These are phyloP conservation scores for Drosophila histrio DNA, from an alignment of 2,888 invertebrate species.

Conservation along the genomic window DNA sequence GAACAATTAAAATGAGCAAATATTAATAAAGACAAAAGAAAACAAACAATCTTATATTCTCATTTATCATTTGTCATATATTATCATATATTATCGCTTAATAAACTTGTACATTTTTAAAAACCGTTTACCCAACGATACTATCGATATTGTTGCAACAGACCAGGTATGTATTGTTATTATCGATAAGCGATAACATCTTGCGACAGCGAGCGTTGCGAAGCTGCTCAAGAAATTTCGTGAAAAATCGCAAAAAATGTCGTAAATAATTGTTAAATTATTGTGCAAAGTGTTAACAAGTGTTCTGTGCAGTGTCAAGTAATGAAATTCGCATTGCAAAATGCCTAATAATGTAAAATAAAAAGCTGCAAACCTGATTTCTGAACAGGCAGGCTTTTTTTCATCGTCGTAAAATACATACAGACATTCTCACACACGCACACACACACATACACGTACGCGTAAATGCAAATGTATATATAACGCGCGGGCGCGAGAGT, in stretches of 20 bases:
- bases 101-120: no score
- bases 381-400: constrained; percentile 73
- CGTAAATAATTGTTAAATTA: constrained; percentile 60
- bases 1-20: background rate
- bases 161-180: constrained; percentile 2
- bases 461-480: constrained; percentile 32
- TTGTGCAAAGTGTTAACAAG: constrained; percentile 55
- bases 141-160: constrained; percentile 7
- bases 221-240: constrained; percentile 54
- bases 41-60: no score
- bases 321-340: constrained; percentile 34
- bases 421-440: constrained; percentile 53
- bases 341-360: constrained; percentile 52
- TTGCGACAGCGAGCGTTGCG: constrained; percentile 28
- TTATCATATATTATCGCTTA: no score
- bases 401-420: constrained; percentile 70
- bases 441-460: constrained; percentile 42
- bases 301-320: constrained; percentile 14
- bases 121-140: background rate
- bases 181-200: constrained; percentile 27
- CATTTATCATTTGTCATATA: no score
- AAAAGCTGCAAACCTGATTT: constrained; percentile 77
- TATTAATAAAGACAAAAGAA: no score
- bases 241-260: constrained; percentile 61
- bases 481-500: constrained; percentile 73